Base-by-base conservation (phyloP, 92 coral and sea anemone species). In the Phenganax stokvisi region DNA sequence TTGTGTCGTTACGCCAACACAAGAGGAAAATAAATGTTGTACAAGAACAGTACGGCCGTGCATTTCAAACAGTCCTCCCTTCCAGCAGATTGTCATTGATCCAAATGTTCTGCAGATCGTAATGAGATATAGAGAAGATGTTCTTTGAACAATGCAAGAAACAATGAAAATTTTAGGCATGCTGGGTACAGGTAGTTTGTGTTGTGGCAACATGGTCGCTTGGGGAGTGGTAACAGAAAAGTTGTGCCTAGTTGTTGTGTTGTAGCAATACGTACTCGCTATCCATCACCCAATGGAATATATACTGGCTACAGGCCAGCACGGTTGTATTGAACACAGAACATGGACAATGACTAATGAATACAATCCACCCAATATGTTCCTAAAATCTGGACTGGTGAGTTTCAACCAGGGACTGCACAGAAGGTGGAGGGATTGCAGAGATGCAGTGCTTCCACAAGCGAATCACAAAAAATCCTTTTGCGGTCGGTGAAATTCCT, bases 81-180 rank as follows among this genome's bases (percentile, higher is more conserved):
- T 84, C 44, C 17, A 59, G 16, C 87, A 85, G 30, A 52, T 84
- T 62, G 77, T 77, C 7, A 12, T 65, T 55, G 87, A 84, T 84
- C 61, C 84, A 80, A 79, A 85, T 79, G 85, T 85, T 29, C 81
- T 85, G 51, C 84, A 79, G 29, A 71, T 72, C 56, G 88, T 84
- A 61, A 72, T 79, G 85, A 27, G 80, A 37, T 80, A 79, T 54
- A 57, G 77, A 16, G 87, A 77, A 74, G 80, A 57, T 85, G 85
- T 85, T 47, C 65, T 85, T 10, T 76, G 54, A 76, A 76, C 20
- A 72, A 79, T 71, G 78, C 76, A 6, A 56, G 88, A 80, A 85
- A 77, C 51, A 84, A 84, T 84, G 68, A 77, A 73, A 84, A 54
- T 76, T 84, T 84, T 54, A 7, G 83, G 52, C 67, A 64, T 84